Base-by-base conservation (phyloP, 2,113 vertebrate genomes). In the Galbula dea region DNA sequence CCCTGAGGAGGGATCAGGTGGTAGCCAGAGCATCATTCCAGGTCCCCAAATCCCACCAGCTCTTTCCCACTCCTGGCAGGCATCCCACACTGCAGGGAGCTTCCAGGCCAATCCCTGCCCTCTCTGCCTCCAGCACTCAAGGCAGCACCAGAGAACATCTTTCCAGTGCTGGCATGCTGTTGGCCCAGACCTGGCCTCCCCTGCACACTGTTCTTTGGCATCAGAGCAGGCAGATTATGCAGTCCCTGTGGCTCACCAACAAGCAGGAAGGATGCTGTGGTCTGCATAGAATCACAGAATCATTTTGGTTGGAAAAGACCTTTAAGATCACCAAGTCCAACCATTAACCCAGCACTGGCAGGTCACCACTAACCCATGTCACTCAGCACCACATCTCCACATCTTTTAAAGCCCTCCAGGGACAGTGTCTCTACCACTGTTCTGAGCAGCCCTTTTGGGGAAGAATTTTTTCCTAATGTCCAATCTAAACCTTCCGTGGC, bases 1-100 rank as follows among this genome's bases (percentile, higher is more conserved):
- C 34, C 21, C 80, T 0, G 0, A 19, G 46, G 21, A 67, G 22
- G 45, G 20, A 46, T 3, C 67, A 48, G 41, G 6, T 1, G 0
- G 52, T 23, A 27, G 39, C 20, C 52, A 32, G 34, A 21, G 22
- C 43, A 69, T 34, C 6, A 0, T 2, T 49, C 13, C 45, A 36
- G 52, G 10, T 45, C 19, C 36, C 74, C 55, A 80, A 16, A 62
- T 41, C 24, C 54, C 3, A 1, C 12, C 34, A 43, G 34, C 52
- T 55, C 37, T 36, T 34, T 49, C 61, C 26, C 15, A 36, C 27
- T 61, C 39, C 61, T 36, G 30, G 34, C 21, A 61, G n/a, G 24
- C 15, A 73, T 32, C 59, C 52, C 24, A 17, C 24, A 3, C 58
- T n/a, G 26, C 52, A 26, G 32, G 62, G 16, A 76, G 45, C 46